A percentile compares a stretch with the other conserved stretches of the same genome.
Evolutionary conservation across 2,113 vertebrate species (phyloP).

Genomic region (Platysternon megacephalum): DNA sequence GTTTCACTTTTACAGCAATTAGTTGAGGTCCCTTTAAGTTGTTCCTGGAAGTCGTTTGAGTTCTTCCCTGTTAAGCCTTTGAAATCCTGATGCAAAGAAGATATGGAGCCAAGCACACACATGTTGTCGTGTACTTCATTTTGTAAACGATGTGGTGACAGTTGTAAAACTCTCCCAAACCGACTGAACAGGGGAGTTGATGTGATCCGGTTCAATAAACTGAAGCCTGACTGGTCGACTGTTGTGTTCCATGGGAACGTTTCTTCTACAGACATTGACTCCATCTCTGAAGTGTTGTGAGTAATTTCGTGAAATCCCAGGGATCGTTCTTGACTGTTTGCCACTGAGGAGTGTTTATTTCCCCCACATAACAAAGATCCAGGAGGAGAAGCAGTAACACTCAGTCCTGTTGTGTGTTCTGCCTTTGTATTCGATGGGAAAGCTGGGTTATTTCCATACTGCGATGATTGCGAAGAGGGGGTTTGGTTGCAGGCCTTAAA

Average conservation of each 20-base stretch:
- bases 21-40: neutral
- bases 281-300: conserved; percentile 7
- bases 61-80: conserved; percentile 37
- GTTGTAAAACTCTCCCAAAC: conserved; percentile 73
- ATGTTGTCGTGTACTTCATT: conserved; percentile 67
- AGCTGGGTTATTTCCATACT: conserved; percentile 7
- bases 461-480: neutral
- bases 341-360: neutral
- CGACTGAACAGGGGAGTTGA: conserved; percentile 81
- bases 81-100: conserved; percentile 56
- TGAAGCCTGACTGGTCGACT: conserved; percentile 59
- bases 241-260: conserved; percentile 27
- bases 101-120: conserved; percentile 37
- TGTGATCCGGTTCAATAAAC: conserved; percentile 80
- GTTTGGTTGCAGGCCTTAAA: conserved; percentile 22
- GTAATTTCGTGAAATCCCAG: conserved; percentile 55
- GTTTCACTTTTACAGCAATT: conserved; percentile 51
- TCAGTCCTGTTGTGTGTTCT: neutral
- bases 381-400: neutral
- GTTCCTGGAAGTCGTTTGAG: conserved; percentile 62
- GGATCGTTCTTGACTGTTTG: conserved; percentile 55
- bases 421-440: conserved; percentile 28
- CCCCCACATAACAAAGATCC: neutral
- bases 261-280: conserved; percentile 18
- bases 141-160: conserved; percentile 71